A percentile compares a stretch with the other conserved stretches of the same genome.
Conservation (phyloP, 1,140 invertebrate genomes). For the Brachionus asplanchnoidis region DNA sequence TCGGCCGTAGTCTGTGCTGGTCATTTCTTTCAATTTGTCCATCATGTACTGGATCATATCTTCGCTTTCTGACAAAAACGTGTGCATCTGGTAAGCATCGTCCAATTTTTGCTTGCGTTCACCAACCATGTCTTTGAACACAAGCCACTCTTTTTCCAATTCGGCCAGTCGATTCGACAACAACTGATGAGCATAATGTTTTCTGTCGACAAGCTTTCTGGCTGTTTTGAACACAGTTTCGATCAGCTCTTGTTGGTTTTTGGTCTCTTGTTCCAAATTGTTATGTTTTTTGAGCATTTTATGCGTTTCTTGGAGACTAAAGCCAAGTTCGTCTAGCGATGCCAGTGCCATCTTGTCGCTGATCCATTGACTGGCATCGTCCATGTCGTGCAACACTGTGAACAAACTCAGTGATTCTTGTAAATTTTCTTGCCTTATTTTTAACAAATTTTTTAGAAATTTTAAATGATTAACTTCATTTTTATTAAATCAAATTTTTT, state of each 20-base stretch:
- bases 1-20: constrained; percentile 6
- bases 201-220: background rate
- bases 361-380: constrained; percentile 5
- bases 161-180: background rate
- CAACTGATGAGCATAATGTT: constrained; percentile 16
- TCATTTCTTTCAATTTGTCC: constrained; percentile 22
- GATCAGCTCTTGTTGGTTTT: background rate
- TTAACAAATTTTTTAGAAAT: too few species aligned
- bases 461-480: too few species aligned
- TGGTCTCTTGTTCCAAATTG: constrained; percentile 21
- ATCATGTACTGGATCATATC: background rate
- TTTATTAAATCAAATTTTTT: too few species aligned
- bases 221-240: constrained; percentile 13
- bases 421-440: constrained; percentile 16
- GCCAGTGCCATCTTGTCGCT: background rate
- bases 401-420: constrained; percentile 17
- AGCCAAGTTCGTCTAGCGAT: background rate
- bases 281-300: constrained; percentile 35
- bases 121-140: background rate
- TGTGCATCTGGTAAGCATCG: background rate
- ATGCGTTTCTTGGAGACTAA: background rate
- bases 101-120: background rate
- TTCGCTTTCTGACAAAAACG: background rate
- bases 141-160: constrained; percentile 8
- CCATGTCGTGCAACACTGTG: constrained; percentile 3